Percentiles rank a stretch among this genome's conserved stretches.
phyloP scores from a whole-genome alignment of 2,797 vertebrate genomes.

The Oceanodroma leucorhoa region DNA sequence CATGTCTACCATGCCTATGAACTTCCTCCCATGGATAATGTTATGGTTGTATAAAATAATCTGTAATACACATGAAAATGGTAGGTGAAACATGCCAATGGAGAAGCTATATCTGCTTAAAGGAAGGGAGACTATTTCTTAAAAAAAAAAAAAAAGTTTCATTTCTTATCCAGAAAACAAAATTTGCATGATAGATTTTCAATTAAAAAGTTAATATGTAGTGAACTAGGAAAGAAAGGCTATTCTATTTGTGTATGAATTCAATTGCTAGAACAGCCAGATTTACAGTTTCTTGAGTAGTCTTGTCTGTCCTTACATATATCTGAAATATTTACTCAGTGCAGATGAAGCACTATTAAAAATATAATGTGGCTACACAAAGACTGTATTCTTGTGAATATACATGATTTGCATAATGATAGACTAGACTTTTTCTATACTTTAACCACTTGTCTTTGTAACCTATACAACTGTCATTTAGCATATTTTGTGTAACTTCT shows the following conservation, averaged over 20 bases:
- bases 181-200: background rate
- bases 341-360: background rate
- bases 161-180: background rate
- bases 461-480: background rate
- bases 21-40: background rate
- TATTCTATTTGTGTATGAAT: background rate
- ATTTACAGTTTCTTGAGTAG: background rate
- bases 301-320: fast-evolving
- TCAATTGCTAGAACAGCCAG: background rate
- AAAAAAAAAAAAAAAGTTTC: background rate
- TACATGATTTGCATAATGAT: background rate
- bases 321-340: background rate
- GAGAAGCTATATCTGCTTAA: background rate
- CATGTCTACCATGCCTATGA: background rate
- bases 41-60: background rate
- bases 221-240: background rate
- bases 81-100: background rate
- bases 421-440: background rate
- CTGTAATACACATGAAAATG: background rate
- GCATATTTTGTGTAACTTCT: background rate
- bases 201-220: background rate
- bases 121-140: background rate
- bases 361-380: background rate
- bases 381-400: background rate
- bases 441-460: background rate